Conservation (phyloP, 35 echinoderm and acorn worm species). For the Heliocidaris tuberculata region DNA sequence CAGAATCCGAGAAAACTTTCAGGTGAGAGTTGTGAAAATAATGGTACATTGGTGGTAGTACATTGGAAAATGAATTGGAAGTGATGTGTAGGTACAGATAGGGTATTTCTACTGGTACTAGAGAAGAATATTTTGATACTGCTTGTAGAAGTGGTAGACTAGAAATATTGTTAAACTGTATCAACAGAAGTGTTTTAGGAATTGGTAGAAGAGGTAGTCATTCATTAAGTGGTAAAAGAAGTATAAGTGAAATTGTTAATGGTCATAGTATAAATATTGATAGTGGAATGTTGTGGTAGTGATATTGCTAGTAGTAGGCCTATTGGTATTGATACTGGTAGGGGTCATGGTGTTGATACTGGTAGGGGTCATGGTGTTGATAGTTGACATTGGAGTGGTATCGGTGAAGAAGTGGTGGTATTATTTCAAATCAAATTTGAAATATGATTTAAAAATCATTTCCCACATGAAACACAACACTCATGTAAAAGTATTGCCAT, state of each 20-base stretch:
- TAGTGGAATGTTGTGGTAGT: too few species aligned
- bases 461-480: not conserved
- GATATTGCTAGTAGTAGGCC: not conserved
- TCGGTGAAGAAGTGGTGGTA: not conserved
- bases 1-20: conserved; percentile 73
- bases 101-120: too few species aligned
- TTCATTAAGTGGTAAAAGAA: too few species aligned
- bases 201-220: not conserved
- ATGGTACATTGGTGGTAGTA: not conserved
- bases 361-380: not conserved
- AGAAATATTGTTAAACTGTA: not conserved
- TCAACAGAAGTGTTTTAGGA: not conserved
- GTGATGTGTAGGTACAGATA: too few species aligned
- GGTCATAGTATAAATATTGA: too few species aligned
- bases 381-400: not conserved
- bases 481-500: not conserved
- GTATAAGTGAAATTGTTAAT: too few species aligned
- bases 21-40: conserved; percentile 11
- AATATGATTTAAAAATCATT: too few species aligned
- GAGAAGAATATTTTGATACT: not conserved
- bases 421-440: not conserved
- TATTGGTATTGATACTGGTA: not conserved
- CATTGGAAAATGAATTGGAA: not conserved
- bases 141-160: not conserved
- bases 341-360: not conserved